Evolutionary conservation across 2,797 vertebrate species (phyloP).

Genomic region (Anabas testudineus): DNA sequence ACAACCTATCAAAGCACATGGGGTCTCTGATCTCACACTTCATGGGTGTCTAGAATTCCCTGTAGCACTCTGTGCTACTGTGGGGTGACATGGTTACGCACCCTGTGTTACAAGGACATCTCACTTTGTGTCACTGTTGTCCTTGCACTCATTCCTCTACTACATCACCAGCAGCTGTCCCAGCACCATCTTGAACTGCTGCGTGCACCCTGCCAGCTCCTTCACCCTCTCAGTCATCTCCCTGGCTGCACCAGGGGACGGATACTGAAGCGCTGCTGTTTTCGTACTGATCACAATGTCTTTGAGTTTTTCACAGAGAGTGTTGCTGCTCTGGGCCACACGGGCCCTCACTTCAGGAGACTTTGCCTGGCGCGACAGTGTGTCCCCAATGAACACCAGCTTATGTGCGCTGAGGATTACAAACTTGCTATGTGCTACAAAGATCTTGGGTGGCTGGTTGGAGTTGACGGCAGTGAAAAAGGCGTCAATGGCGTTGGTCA

Average conservation of each 20-base stretch:
- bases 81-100: conserved; percentile 26
- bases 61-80: conserved; percentile 26
- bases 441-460: conserved; percentile 97
- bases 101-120: conserved; percentile 11
- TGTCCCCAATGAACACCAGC: conserved; percentile 98
- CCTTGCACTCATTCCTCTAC: not conserved
- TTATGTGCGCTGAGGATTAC: conserved; percentile 98
- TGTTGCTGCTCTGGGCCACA: conserved; percentile 95
- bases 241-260: conserved; percentile 86
- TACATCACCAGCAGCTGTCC: conserved; percentile 92
- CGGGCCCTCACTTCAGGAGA: conserved; percentile 90
- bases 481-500: conserved; percentile 94
- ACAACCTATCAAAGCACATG: conserved; percentile 1
- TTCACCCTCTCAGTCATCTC: conserved; percentile 95
- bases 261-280: conserved; percentile 93
- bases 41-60: conserved; percentile 13
- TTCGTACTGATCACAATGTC: conserved; percentile 96
- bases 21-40: conserved; percentile 24
- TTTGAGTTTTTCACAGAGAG: conserved; percentile 95
- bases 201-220: conserved; percentile 92
- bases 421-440: conserved; percentile 97
- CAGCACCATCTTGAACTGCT: conserved; percentile 93
- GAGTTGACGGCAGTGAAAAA: conserved; percentile 92
- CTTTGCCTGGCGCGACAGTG: conserved; percentile 94
- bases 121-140: conserved; percentile 30